Evolutionary conservation across 1,140 invertebrate species (phyloP), one percentile per base, ranked within the genome.

Genomic region (Holotrichia oblita): DNA sequence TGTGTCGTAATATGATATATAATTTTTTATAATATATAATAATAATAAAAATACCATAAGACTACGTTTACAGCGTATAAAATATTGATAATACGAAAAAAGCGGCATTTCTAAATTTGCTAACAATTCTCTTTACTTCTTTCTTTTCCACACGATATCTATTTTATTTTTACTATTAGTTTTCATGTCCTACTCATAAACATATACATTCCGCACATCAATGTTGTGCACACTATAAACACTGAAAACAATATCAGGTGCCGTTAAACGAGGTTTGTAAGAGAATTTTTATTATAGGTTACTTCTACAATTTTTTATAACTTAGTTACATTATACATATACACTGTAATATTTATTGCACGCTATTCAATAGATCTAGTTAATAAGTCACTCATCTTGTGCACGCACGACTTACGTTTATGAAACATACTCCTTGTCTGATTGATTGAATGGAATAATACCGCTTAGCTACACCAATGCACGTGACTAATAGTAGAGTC

Each of bases 311-410:
- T 27, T 27, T 69, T 22, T 22, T 22, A 69, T 24, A 34, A 69
- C 22, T 22, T 9, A 22, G 12, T 64, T 64, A 64, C 20, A 64
- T n/a, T 22, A 17, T 17, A 22, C 22, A 69, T 34, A 69, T 69
- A 69, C 27, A 69, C 22, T 69, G 61, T 69, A 69, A 69, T 69
- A 69, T 69, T 69, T 69, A 69, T 69, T 69, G 61, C 61, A 69
- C 61, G 61, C 61, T 69, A 69, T 22, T 27, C 22, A 10, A 69
- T 69, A 69, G 61, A 22, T 69, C 9, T 69, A 69, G 61, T 69
- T 27, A 69, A 69, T 69, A 69, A 69, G 61, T 69, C 61, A 69
- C 61, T 69, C 61, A 69, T 69, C 61, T 69, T 69, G 61, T 69
- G 61, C 61, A 69, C 61, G 61, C 61, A 69, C 61, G 61, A 69